These are phyloP conservation scores for Cyrtodaria siliqua DNA, from an alignment of 2,888 invertebrate genomes.

Conservation along the genomic window DNA sequence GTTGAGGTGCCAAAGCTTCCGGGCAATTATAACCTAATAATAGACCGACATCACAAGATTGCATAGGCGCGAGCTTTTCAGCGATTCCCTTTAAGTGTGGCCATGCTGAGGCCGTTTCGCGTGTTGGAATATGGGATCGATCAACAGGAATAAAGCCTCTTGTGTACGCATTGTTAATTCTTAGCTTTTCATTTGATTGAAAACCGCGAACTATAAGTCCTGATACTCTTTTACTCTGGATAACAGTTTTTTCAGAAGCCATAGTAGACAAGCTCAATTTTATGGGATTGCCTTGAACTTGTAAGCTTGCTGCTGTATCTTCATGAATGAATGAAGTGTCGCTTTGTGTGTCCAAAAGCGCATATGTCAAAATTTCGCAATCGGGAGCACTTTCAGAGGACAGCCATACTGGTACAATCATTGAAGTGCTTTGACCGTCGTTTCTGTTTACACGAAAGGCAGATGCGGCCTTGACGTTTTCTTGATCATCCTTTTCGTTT, in stretches of 20 bases:
- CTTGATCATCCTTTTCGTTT: neutral
- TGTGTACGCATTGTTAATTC: constrained; percentile 35
- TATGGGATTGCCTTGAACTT: neutral
- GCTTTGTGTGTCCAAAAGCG: constrained; percentile 51
- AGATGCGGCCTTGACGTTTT: neutral
- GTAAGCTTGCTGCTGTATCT: constrained; percentile 17
- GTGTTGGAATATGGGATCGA: constrained; percentile 43
- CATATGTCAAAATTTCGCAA: constrained; percentile 42
- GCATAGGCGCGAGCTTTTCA: constrained; percentile 36
- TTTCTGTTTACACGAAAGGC: neutral
- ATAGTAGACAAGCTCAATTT: constrained; percentile 48
- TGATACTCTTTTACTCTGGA: constrained; percentile 26
- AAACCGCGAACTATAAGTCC: constrained; percentile 36
- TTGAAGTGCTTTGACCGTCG: neutral
- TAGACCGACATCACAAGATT: constrained; percentile 59
- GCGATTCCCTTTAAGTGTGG: constrained; percentile 29
- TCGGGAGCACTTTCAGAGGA: constrained; percentile 9
- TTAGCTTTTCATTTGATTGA: neutral
- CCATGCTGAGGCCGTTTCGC: constrained; percentile 25
- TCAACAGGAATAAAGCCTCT: constrained; percentile 54
- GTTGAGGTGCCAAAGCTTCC: constrained; percentile 45
- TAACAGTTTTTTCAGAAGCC: constrained; percentile 30
- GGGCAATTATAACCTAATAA: constrained; percentile 57
- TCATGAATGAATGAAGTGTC: constrained; percentile 46
- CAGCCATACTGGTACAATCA: constrained; percentile 26